A percentile compares a stretch with the other conserved stretches of the same genome.
These are phyloP conservation scores for Pyrgus malvae DNA, from an alignment of 2,888 invertebrate genomes.

Conservation along the genomic window DNA sequence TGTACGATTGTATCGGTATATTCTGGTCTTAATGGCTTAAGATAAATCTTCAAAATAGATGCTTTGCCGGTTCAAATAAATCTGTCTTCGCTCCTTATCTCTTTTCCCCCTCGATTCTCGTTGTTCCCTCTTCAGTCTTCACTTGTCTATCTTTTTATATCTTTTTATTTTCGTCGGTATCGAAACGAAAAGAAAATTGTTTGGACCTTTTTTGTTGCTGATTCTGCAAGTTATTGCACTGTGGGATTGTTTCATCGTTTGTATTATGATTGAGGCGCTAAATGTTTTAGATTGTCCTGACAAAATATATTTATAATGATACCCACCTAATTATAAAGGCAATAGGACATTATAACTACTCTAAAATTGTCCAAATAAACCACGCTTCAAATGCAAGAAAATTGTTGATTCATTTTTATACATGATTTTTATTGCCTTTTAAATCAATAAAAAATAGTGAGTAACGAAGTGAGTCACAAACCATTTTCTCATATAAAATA, in stretches of 20 bases:
- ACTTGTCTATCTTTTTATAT: constrained; percentile 22
- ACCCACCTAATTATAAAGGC: no score
- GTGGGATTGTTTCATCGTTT: constrained; percentile 15
- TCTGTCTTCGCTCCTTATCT: constrained; percentile 15
- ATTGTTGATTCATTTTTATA: no score
- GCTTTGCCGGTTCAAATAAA: constrained; percentile 17
- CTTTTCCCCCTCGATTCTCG: constrained; percentile 24
- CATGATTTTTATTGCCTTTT: no score
- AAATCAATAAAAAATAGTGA: no score
- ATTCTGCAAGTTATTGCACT: constrained; percentile 19
- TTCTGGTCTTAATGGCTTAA: constrained; percentile 13
- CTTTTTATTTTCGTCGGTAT: constrained; percentile 20
- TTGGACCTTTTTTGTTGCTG: constrained; percentile 44
- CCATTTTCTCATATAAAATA: no score
- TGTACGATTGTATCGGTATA: constrained; percentile 4
- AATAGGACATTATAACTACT: no score
- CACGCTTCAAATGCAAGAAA: no score
- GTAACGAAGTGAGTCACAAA: no score
- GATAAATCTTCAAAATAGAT: constrained; percentile 18
- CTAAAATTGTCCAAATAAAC: no score
- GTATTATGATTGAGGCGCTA: neutral
- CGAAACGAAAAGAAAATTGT: constrained; percentile 36
- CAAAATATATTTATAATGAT: neutral
- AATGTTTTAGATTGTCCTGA: no score
- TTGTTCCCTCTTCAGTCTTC: constrained; percentile 45